These are phyloP conservation scores for Sparidentex hasta DNA, from an alignment of 2,797 vertebrate genomes.

Conservation along the genomic window DNA sequence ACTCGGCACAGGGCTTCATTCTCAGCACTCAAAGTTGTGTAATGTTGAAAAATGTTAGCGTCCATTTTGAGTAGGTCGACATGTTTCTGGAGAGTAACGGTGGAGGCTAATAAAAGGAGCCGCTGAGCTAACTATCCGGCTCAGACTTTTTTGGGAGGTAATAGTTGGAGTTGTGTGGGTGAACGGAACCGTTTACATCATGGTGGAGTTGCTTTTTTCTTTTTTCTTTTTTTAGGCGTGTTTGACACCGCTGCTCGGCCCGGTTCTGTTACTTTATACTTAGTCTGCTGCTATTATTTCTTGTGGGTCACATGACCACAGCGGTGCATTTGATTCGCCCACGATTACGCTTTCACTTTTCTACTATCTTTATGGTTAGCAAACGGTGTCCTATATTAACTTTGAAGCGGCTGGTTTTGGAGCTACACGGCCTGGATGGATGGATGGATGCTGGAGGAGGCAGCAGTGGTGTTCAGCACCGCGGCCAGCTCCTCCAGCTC, in stretches of 20 bases:
- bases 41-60: constrained; percentile 86
- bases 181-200: accelerated
- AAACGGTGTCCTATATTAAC: constrained; percentile 59
- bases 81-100: constrained; percentile 89
- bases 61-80: constrained; percentile 98
- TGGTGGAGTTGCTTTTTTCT: neutral
- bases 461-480: constrained; percentile 85
- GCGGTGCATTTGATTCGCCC: constrained; percentile 85
- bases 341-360: constrained; percentile 85
- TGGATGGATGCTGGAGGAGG: constrained; percentile 27
- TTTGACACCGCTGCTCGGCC: constrained; percentile 36
- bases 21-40: constrained; percentile 79
- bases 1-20: constrained; percentile 6
- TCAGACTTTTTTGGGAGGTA: constrained; percentile 56
- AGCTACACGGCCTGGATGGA: too few relatives aligned
- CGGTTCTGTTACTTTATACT: constrained; percentile 84
- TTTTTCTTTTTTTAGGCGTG: constrained; percentile 17
- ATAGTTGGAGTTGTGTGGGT: constrained; percentile 23
- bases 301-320: constrained; percentile 86
- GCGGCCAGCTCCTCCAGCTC: constrained; percentile 83
- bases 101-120: constrained; percentile 68
- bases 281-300: constrained; percentile 81
- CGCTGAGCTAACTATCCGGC: constrained; percentile 53
- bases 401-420: constrained; percentile 16
- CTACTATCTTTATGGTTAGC: constrained; percentile 48